These are phyloP conservation scores for Dipodomys merriami DNA, from an alignment of 2,113 vertebrate species.

Conservation along the genomic window DNA sequence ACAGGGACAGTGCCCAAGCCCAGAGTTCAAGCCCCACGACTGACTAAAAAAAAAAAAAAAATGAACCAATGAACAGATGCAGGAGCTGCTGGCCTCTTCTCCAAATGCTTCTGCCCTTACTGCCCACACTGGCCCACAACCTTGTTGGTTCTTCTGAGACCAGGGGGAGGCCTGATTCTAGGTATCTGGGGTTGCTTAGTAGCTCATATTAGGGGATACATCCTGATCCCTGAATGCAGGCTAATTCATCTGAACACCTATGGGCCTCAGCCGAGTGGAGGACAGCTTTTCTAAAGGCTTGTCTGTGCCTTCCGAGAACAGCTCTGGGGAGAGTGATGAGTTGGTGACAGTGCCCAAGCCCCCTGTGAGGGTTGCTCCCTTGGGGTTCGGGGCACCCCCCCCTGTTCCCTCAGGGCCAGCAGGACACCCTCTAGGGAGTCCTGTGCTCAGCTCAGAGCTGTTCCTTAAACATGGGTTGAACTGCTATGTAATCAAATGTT, in stretches of 20 bases:
- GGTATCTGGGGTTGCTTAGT: not conserved
- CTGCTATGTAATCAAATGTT: not conserved
- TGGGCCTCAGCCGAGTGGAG: not conserved
- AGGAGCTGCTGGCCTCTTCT: not conserved
- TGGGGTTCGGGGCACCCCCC: not conserved
- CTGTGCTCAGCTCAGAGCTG: not conserved
- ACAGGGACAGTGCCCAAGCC: too few relatives aligned
- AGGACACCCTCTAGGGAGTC: not conserved
- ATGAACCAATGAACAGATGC: too few relatives aligned
- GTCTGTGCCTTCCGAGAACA: not conserved
- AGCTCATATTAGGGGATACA: not conserved
- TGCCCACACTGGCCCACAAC: fast-evolving
- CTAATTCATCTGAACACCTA: not conserved
- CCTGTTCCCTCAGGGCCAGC: not conserved
- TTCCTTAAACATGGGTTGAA: not conserved
- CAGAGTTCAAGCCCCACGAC: too few relatives aligned
- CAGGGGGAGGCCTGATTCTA: not conserved
- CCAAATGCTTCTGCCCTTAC: too few relatives aligned
- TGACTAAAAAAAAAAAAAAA: too few relatives aligned
- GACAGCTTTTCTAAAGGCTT: not conserved
- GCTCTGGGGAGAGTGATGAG: not conserved
- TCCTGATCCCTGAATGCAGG: not conserved
- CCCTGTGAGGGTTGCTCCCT: not conserved
- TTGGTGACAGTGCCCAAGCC: not conserved
- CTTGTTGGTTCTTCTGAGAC: not conserved